Percentiles rank a stretch among this genome's conserved stretches.
phyloP scores from a whole-genome alignment of 2,113 vertebrate species.

The Malurus elegans region DNA sequence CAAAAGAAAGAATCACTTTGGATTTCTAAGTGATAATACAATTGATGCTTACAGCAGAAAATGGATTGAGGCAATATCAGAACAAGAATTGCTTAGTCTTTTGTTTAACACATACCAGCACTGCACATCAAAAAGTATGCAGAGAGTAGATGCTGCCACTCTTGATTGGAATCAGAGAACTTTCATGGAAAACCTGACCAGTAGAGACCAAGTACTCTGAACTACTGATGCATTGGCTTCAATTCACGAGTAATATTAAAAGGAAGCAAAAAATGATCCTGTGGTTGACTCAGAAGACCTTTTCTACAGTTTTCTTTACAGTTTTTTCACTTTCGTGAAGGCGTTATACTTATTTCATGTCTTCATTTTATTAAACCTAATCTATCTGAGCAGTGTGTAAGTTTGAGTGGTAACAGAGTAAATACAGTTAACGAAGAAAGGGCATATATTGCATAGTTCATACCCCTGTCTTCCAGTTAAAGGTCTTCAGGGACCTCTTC shows the following conservation, averaged over 20 bases:
- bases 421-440: not conserved
- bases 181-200: not conserved
- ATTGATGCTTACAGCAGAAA: not conserved
- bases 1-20: not conserved
- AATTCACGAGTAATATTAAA: not conserved
- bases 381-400: not conserved
- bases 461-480: not conserved
- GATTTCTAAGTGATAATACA: not conserved
- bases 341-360: not conserved
- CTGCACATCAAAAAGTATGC: not conserved
- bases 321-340: not conserved
- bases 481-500: not conserved
- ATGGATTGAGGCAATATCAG: not conserved
- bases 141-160: not conserved
- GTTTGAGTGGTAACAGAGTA: not conserved
- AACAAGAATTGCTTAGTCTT: not conserved
- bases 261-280: not conserved
- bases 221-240: not conserved
- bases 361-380: not conserved
- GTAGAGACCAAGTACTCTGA: not conserved
- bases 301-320: not conserved
- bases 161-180: not conserved
- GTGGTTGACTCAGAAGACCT: not conserved
- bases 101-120: not conserved
- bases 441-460: accelerated